These are phyloP conservation scores for Drosophila grimshawi DNA, from an alignment of 1,140 invertebrate species.

Conservation along the genomic window DNA sequence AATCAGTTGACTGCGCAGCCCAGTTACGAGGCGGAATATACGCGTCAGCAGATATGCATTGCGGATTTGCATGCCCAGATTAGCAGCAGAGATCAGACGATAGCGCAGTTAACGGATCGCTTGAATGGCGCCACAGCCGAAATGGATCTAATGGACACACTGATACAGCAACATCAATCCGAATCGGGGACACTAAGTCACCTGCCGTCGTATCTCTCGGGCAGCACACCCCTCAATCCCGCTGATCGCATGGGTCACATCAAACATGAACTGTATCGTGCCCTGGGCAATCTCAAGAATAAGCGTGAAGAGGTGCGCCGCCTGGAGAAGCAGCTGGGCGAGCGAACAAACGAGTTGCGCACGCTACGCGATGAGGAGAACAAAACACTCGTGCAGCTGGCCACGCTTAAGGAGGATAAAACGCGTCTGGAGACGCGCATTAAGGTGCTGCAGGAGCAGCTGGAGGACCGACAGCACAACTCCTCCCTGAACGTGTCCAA, in stretches of 20 bases:
- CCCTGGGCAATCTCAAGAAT: slow-evolving; percentile 65
- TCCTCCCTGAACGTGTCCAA: slow-evolving; percentile 27
- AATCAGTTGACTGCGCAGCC: slow-evolving; percentile 51
- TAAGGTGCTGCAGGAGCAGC: slow-evolving; percentile 63
- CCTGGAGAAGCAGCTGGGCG: slow-evolving; percentile 64
- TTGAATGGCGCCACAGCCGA: slow-evolving; percentile 69
- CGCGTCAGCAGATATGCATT: slow-evolving; percentile 62
- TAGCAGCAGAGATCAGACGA: slow-evolving; percentile 68
- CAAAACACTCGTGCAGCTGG: slow-evolving; percentile 66
- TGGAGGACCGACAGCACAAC: slow-evolving; percentile 45
- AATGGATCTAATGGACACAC: slow-evolving; percentile 77
- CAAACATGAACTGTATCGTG: slow-evolving; percentile 74
- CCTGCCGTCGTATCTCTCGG: slow-evolving; percentile 44
- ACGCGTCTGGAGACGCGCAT: slow-evolving; percentile 61
- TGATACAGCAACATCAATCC: slow-evolving; percentile 69
- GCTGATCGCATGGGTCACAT: slow-evolving; percentile 68
- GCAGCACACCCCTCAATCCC: slow-evolving; percentile 73
- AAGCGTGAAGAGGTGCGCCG: slow-evolving; percentile 78
- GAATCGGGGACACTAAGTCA: slow-evolving; percentile 55
- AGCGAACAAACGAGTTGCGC: slow-evolving; percentile 65
- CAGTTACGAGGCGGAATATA: slow-evolving; percentile 57
- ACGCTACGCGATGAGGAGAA: slow-evolving; percentile 70
- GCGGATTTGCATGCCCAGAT: slow-evolving; percentile 63
- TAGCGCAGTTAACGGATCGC: slow-evolving; percentile 58
- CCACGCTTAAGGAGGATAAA: slow-evolving; percentile 70